Conservation (phyloP, 2,888 invertebrate species). For the Toxonevra muliebris region DNA sequence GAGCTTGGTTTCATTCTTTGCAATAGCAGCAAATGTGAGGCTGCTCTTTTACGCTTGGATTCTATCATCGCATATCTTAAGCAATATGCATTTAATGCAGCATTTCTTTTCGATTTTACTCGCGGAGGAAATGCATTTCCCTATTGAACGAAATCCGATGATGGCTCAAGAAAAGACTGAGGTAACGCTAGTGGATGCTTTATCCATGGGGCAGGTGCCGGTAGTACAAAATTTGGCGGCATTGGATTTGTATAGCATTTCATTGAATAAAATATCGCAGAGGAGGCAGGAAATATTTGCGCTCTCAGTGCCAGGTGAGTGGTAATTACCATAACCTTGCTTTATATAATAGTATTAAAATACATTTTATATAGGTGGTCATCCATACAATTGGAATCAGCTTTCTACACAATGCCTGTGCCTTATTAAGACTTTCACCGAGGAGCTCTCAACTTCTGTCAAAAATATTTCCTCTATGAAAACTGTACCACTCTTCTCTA, state of each 20-base stretch:
- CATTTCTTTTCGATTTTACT: constrained; percentile 76
- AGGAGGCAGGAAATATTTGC: constrained; percentile 75
- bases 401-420: constrained; percentile 71
- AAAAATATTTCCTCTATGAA: constrained; percentile 54
- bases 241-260: constrained; percentile 75
- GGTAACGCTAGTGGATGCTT: constrained; percentile 71
- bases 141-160: constrained; percentile 65
- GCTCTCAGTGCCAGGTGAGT: constrained; percentile 75
- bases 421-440: constrained; percentile 73
- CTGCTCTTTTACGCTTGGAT: constrained; percentile 75
- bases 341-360: too few relatives aligned
- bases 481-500: constrained; percentile 39
- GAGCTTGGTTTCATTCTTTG: constrained; percentile 54
- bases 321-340: not conserved
- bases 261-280: constrained; percentile 66
- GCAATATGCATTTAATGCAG: constrained; percentile 77
- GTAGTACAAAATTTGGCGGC: constrained; percentile 81
- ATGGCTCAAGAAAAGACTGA: constrained; percentile 51
- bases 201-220: constrained; percentile 68
- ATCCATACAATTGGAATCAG: constrained; percentile 87
- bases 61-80: constrained; percentile 74
- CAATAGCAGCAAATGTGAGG: constrained; percentile 53
- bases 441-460: constrained; percentile 70
- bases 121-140: constrained; percentile 76
- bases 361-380: constrained; percentile 70